Evolutionary conservation across 2,797 vertebrate species (phyloP).

Genomic region (Pelochelys cantorii): DNA sequence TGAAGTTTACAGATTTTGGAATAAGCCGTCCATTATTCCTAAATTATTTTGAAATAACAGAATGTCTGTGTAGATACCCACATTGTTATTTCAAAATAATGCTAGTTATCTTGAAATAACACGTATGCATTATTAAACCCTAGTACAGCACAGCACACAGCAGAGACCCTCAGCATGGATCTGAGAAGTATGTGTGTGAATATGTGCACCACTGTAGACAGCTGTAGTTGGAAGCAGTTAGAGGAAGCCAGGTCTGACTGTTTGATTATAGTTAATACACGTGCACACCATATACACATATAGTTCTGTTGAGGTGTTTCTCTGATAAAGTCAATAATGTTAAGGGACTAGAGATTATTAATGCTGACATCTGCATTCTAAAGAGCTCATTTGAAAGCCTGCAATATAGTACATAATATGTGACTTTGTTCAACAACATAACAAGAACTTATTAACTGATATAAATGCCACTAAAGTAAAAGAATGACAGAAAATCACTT

Average conservation of each 20-base stretch:
- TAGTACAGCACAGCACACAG: background rate
- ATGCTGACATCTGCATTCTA: background rate
- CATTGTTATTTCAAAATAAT: too few relatives aligned
- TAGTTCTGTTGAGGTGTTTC: background rate
- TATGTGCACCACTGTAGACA: background rate
- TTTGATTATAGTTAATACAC: background rate
- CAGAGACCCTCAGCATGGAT: background rate
- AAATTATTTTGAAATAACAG: too few relatives aligned
- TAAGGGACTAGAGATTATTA: background rate
- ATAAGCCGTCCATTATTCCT: too few relatives aligned
- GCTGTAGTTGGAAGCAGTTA: background rate
- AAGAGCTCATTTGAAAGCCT: background rate
- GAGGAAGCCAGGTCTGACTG: background rate
- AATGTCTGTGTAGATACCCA: too few relatives aligned
- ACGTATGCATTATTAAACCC: background rate
- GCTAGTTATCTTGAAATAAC: background rate
- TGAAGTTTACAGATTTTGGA: too few relatives aligned
- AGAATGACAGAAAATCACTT: background rate
- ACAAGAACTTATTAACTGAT: conserved; percentile 4
- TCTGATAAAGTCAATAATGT: background rate
- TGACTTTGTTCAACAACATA: background rate
- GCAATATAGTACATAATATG: background rate
- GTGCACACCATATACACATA: background rate
- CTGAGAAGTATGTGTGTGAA: background rate
- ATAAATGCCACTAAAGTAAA: conserved; percentile 43